Evolutionary conservation across 1,140 invertebrate species (phyloP).

Genomic region (Lepidotrigona ventralis): DNA sequence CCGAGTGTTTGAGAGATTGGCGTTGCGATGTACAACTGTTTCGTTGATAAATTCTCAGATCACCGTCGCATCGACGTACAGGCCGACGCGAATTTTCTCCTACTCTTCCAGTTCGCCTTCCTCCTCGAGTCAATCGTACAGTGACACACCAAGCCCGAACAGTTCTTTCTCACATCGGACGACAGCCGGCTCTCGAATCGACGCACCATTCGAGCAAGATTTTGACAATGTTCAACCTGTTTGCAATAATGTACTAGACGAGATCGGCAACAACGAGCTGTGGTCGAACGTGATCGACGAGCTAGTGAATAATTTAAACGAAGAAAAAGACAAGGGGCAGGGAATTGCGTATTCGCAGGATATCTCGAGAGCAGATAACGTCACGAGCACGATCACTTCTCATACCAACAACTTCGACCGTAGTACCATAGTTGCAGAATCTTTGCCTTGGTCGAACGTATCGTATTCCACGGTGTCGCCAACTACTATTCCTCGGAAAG

Average conservation of each 20-base stretch:
- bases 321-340: slow-evolving; percentile 42
- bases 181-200: slow-evolving; percentile 42
- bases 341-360: neutral
- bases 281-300: slow-evolving; percentile 61
- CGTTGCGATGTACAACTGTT: neutral
- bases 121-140: slow-evolving; percentile 68
- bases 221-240: slow-evolving; percentile 41
- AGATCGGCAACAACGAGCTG: slow-evolving; percentile 58
- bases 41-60: slow-evolving; percentile 12
- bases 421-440: too few relatives aligned
- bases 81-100: slow-evolving; percentile 50
- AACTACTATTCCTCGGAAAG: neutral
- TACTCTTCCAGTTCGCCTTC: slow-evolving; percentile 50
- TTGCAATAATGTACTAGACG: too few relatives aligned
- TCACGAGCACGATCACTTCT: neutral
- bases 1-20: neutral
- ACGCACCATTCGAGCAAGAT: slow-evolving; percentile 57
- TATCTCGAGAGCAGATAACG: neutral
- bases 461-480: neutral
- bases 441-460: neutral
- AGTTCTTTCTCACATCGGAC: slow-evolving; percentile 52
- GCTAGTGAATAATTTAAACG: slow-evolving; percentile 50
- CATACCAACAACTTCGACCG: neutral
- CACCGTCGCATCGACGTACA: neutral
- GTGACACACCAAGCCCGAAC: slow-evolving; percentile 63